Evolutionary conservation across 2,888 invertebrate species (phyloP), one percentile per base, ranked within the genome.

Genomic region (Leuctra nigra): DNA sequence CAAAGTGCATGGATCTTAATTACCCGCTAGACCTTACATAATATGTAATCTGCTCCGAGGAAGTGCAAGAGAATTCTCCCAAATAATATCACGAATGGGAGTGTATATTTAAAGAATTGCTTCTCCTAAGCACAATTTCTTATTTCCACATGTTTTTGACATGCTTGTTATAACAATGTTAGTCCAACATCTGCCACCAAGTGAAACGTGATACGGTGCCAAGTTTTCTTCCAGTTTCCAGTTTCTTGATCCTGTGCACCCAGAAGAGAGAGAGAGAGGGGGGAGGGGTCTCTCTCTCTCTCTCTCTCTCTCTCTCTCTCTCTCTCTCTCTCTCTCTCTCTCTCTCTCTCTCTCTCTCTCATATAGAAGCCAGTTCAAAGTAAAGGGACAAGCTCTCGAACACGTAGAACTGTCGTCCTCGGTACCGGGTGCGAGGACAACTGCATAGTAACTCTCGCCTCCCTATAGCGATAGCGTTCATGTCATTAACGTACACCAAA

Each of bases 81-180:
- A 39, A 16, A 7, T 2, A 39, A 20, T 39, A 39, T 39, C 39
- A 39, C 39, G 39, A 18, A 7, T 39, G 2, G 29, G 18, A 20
- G 39, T 13, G 39, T 39, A 39, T 39, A 24, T 29, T 29, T 47
- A 25, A 47, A 23, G 47, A 25, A 47, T 47, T 14, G 29, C 47
- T 47, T 47, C 16, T n/a, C 47, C 14, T 24, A 23, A 22, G n/a
- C n/a, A 13, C 47, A 23, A 47, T 47, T 47, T 47, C 47, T 47
- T 47, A 25, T 25, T 47, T 25, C 24, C 47, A 47, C 24, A 47
- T 47, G 47, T 47, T 47, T 47, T 47, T 47, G 47, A 47, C 47
- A 47, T 29, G 47, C 47, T 24, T 25, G 25, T 47, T 25, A 29
- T 47, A 24, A 24, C 47, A 47, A 16, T n/a, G 11, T 16, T 16